These are phyloP conservation scores for Masticophis lateralis DNA, from an alignment of 2,797 vertebrate genomes.

Conservation along the genomic window DNA sequence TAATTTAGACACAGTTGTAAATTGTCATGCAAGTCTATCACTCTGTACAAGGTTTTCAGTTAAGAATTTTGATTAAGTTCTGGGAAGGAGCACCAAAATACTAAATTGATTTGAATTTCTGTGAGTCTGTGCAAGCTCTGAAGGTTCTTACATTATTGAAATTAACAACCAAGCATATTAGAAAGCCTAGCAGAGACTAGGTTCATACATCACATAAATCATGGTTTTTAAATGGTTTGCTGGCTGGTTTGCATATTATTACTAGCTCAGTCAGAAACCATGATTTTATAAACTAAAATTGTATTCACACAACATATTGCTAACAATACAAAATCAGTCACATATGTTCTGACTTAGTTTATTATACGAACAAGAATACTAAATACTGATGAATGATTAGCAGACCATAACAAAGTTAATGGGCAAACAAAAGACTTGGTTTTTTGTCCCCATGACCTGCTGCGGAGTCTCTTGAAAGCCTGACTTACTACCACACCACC, in stretches of 20 bases:
- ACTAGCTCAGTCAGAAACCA: not conserved
- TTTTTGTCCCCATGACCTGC: not conserved
- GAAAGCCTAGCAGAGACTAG: not conserved
- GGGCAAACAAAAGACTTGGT: not conserved
- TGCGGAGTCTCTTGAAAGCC: not conserved
- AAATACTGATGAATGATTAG: not conserved
- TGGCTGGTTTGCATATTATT: not conserved
- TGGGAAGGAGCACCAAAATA: not conserved
- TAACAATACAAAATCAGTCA: not conserved
- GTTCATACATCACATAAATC: not conserved
- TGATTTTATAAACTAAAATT: not conserved
- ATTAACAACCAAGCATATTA: not conserved
- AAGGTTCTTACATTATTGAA: not conserved
- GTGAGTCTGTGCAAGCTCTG: fast-evolving
- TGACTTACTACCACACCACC: conserved; percentile 61
- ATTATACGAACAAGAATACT: not conserved
- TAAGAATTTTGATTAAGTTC: not conserved
- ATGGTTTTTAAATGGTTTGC: not conserved
- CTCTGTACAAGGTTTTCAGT: fast-evolving
- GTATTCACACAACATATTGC: not conserved
- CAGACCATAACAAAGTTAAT: not conserved
- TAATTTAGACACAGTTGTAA: not conserved
- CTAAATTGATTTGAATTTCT: not conserved
- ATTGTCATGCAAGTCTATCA: not conserved
- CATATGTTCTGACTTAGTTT: not conserved